phyloP scores from a whole-genome alignment of 2,113 vertebrate species.

The Lipotes vexillifer region DNA sequence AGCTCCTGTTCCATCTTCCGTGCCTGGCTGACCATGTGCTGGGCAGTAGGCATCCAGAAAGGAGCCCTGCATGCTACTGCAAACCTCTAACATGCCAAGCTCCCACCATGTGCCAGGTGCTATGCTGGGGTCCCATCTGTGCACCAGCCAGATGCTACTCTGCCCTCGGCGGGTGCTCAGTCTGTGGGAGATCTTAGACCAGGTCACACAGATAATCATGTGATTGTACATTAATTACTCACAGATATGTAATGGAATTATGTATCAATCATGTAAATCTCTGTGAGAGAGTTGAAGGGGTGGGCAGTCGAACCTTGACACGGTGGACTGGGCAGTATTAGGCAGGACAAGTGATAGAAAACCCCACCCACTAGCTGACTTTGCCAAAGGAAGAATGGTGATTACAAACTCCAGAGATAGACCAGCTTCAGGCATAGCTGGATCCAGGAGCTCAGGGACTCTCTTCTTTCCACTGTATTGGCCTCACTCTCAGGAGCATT shows the following conservation, averaged over 20 bases:
- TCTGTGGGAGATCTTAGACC: neutral
- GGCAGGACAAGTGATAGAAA: neutral
- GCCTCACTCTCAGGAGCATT: neutral
- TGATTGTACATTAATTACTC: neutral
- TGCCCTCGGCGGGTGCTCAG: neutral
- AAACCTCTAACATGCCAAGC: rapidly evolving
- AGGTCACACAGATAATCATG: neutral
- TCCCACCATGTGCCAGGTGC: neutral
- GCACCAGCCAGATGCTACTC: neutral
- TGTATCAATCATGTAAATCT: neutral
- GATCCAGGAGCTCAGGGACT: neutral
- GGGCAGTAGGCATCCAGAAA: neutral
- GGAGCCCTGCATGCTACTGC: neutral
- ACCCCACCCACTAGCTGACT: neutral
- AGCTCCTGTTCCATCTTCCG: neutral
- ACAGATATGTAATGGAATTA: neutral
- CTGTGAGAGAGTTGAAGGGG: neutral
- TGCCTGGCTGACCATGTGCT: neutral
- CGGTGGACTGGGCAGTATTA: neutral
- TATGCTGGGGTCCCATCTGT: neutral
- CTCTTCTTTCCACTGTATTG: neutral
- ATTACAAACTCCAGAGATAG: neutral
- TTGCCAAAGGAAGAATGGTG: neutral
- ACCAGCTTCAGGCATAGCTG: neutral
- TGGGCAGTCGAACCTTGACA: neutral